These are phyloP conservation scores for Forbesichthys papilliferus DNA, from an alignment of 2,113 vertebrate genomes.

Conservation along the genomic window DNA sequence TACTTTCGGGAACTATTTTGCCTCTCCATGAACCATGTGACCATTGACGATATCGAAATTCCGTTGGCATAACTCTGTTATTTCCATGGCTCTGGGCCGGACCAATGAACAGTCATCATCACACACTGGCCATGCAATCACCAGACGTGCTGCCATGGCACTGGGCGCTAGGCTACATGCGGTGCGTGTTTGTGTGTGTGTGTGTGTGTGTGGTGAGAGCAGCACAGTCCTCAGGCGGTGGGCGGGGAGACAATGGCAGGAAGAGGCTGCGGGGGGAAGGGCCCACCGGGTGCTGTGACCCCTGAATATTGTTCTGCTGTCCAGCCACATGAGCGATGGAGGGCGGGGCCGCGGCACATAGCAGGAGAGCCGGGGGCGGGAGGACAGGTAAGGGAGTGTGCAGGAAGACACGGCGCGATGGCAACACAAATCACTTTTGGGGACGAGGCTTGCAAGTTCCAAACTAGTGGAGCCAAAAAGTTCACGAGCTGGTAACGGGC, in stretches of 20 bases:
- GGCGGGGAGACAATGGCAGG: slow-evolving; percentile 67
- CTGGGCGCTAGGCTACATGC: slow-evolving; percentile 18
- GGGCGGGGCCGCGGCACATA: slow-evolving; percentile 45
- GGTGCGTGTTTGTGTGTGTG: slow-evolving; percentile 28
- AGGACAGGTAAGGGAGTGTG: not conserved
- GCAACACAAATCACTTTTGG: too few relatives aligned
- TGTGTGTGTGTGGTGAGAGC: slow-evolving; percentile 49
- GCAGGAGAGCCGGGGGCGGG: slow-evolving; percentile 25
- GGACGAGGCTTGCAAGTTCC: too few relatives aligned
- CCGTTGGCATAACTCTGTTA: too few relatives aligned
- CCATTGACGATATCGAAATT: not conserved
- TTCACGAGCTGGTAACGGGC: too few relatives aligned
- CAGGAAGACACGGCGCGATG: too few relatives aligned
- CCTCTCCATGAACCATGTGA: not conserved
- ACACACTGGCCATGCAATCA: too few relatives aligned
- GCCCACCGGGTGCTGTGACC: slow-evolving; percentile 62
- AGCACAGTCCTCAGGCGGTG: slow-evolving; percentile 51
- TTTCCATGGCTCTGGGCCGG: too few relatives aligned
- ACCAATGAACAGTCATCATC: not conserved
- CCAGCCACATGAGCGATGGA: slow-evolving; percentile 60
- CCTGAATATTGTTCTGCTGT: slow-evolving; percentile 66
- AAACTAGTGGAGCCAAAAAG: too few relatives aligned
- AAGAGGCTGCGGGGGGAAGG: slow-evolving; percentile 65
- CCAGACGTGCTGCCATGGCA: too few relatives aligned
- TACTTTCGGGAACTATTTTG: too few relatives aligned